A percentile compares a stretch with the other conserved stretches of the same genome.
These are phyloP conservation scores for Agonopterix subpropinquella DNA, from an alignment of 2,888 invertebrate species.

Conservation along the genomic window DNA sequence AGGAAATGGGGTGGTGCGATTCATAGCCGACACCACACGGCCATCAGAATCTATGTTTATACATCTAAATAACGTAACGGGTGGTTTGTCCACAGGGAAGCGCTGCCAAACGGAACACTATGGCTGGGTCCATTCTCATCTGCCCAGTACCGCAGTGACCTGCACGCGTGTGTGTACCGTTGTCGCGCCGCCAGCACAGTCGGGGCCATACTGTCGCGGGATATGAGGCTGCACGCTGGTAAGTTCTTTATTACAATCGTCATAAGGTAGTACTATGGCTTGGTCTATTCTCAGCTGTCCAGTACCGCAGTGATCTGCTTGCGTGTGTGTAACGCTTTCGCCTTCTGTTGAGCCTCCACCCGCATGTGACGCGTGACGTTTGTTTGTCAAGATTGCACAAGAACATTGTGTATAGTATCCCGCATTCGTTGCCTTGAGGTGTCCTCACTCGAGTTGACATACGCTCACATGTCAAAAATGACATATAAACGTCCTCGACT, in stretches of 20 bases:
- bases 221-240: conserved; percentile 90
- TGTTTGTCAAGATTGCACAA: no score
- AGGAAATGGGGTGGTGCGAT: no score
- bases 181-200: conserved; percentile 87
- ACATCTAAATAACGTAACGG: background rate
- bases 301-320: conserved; percentile 89
- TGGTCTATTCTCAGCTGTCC: conserved; percentile 85
- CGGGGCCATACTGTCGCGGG: conserved; percentile 86
- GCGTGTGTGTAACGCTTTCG: conserved; percentile 87
- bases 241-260: conserved; percentile 18
- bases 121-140: conserved; percentile 88
- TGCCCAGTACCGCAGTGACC: conserved; percentile 86
- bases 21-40: no score
- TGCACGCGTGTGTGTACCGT: conserved; percentile 88
- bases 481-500: no score
- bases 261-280: conserved; percentile 84
- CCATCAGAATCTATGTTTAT: no score
- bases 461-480: no score
- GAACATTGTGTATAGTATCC: no score
- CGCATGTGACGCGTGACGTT: no score
- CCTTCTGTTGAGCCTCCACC: background rate
- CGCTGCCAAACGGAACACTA: conserved; percentile 87
- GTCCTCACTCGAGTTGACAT: no score
- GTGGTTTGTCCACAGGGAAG: conserved; percentile 74
- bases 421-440: no score